Evolutionary conservation across 2,797 vertebrate species (phyloP).

Genomic region (Synaphobranchus kaupii): DNA sequence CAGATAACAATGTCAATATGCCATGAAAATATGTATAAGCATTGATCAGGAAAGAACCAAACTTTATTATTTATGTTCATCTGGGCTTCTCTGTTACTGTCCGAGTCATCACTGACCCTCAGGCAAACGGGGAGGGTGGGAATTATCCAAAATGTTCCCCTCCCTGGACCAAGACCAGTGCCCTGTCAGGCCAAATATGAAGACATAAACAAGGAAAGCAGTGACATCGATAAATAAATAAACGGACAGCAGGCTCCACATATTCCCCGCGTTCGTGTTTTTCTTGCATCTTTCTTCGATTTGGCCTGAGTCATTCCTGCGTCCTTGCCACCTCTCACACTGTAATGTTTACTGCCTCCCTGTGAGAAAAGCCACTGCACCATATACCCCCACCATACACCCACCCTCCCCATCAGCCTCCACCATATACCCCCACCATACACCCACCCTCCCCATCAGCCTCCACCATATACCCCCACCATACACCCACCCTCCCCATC

Average conservation of each 20-base stretch:
- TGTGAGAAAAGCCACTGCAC: constrained; percentile 26
- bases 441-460: too few relatives aligned
- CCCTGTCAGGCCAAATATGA: constrained; percentile 42
- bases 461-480: too few relatives aligned
- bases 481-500: too few relatives aligned
- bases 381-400: too few relatives aligned
- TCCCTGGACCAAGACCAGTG: constrained; percentile 34
- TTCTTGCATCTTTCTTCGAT: constrained; percentile 44
- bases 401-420: too few relatives aligned
- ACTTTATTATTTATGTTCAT: not conserved
- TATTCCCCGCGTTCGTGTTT: constrained; percentile 39
- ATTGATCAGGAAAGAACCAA: not conserved
- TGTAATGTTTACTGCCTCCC: constrained; percentile 13
- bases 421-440: constrained; percentile 20
- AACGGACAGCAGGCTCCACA: constrained; percentile 54
- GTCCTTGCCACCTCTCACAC: constrained; percentile 36
- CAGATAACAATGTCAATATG: not conserved
- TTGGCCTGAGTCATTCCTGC: constrained; percentile 54
- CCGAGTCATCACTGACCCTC: not conserved
- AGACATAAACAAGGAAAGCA: constrained; percentile 54
- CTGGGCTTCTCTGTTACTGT: not conserved
- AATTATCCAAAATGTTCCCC: constrained; percentile 41
- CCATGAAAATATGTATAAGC: not conserved
- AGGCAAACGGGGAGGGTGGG: constrained; percentile 3
- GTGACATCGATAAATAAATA: constrained; percentile 51